These are phyloP conservation scores for Acridotheres tristis DNA, from an alignment of 2,797 vertebrate species.

Conservation along the genomic window DNA sequence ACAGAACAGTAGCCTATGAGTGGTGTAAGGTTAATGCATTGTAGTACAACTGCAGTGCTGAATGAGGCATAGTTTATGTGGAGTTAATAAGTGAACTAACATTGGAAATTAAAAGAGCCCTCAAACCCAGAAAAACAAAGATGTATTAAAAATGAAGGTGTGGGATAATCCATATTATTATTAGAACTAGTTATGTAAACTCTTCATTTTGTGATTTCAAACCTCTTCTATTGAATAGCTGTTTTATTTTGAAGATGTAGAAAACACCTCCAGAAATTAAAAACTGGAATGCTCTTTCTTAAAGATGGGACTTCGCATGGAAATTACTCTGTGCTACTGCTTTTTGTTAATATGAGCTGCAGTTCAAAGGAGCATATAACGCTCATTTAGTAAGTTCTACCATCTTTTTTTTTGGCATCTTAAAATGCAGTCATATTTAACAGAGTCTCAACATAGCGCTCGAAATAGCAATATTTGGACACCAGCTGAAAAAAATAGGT, in stretches of 20 bases:
- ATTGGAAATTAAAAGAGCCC: not conserved
- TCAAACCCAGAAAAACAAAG: not conserved
- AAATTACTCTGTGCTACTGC: not conserved
- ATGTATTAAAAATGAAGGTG: not conserved
- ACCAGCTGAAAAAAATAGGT: conserved; percentile 59
- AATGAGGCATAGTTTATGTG: not conserved
- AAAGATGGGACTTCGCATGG: not conserved
- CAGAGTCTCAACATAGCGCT: conserved; percentile 55
- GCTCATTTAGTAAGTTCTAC: conserved; percentile 29
- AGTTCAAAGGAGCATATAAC: conserved; percentile 1
- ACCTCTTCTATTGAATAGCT: not conserved
- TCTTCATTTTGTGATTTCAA: not conserved
- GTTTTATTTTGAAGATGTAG: conserved; percentile 15
- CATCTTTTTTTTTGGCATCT: conserved; percentile 40
- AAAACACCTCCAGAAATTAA: not conserved
- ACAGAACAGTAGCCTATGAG: not conserved
- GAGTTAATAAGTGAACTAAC: not conserved
- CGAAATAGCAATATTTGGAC: conserved; percentile 54
- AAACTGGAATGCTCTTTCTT: not conserved
- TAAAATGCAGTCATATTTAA: conserved; percentile 27
- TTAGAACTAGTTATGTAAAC: not conserved
- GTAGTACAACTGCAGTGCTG: not conserved
- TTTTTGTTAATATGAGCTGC: not conserved
- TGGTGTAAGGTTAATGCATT: not conserved
- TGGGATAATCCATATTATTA: not conserved